phyloP scores from a whole-genome alignment of 2,888 invertebrate species.

The Pseudococcus jackbeardsleyi region DNA sequence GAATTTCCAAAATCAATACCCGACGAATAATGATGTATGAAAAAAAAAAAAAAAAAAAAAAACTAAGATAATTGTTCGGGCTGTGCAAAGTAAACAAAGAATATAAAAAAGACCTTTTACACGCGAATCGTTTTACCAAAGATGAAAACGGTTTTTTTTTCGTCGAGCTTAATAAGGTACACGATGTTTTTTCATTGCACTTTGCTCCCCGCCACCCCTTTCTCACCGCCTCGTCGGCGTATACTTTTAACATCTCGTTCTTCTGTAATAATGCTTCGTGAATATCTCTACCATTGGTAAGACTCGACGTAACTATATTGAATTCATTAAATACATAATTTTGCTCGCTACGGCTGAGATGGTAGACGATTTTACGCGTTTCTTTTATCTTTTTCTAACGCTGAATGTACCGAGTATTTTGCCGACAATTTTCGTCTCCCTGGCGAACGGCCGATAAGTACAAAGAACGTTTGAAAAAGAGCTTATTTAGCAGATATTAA shows the following conservation, averaged over 20 bases:
- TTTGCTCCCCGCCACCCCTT: neutral
- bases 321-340: slow-evolving; percentile 12
- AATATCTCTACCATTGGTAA: neutral
- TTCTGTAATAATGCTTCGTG: neutral
- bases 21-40: slow-evolving; percentile 33
- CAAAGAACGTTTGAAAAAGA: neutral
- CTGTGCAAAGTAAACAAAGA: slow-evolving; percentile 44
- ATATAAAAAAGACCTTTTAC: slow-evolving; percentile 36
- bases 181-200: slow-evolving; percentile 3
- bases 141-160: slow-evolving; percentile 24
- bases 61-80: slow-evolving; percentile 21
- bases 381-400: neutral
- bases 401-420: neutral
- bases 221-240: neutral
- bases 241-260: neutral
- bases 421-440: neutral
- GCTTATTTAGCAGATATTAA: slow-evolving; percentile 1
- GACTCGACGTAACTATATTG: neutral
- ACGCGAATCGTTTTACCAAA: slow-evolving; percentile 39
- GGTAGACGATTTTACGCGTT: neutral
- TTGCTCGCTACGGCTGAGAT: neutral
- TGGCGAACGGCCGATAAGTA: neutral
- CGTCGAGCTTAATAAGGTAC: neutral
- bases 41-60: slow-evolving; percentile 24
- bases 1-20: slow-evolving; percentile 49